Conservation (phyloP, 2,113 vertebrate genomes). For the Hypomesus transpacificus region DNA sequence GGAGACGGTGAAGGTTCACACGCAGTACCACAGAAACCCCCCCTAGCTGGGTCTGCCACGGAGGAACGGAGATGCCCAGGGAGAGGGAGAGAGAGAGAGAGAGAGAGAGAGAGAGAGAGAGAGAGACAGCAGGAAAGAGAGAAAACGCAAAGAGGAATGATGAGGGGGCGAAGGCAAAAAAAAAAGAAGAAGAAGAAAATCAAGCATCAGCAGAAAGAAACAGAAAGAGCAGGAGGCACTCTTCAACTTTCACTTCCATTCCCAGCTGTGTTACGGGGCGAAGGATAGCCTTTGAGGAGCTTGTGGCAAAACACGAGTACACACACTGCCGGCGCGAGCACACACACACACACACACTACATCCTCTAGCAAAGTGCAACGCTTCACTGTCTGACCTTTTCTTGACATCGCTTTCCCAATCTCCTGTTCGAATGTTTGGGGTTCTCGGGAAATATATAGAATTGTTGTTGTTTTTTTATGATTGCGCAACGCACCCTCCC, state of each 20-base stretch:
- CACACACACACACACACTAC: constrained; percentile 9
- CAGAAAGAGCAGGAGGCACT: constrained; percentile 35
- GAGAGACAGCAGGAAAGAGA: neutral
- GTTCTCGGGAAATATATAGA: no score
- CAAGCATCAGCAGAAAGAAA: constrained; percentile 33
- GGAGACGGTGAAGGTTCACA: constrained; percentile 63
- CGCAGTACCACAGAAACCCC: constrained; percentile 61
- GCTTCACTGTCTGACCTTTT: constrained; percentile 42
- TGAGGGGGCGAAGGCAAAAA: neutral
- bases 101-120: constrained; percentile 18
- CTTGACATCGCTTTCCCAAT: constrained; percentile 26
- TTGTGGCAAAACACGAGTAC: constrained; percentile 47
- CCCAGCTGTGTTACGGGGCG: constrained; percentile 50
- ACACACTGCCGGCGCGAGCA: constrained; percentile 24
- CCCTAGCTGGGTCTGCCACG: constrained; percentile 63
- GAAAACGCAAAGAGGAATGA: constrained; percentile 16
- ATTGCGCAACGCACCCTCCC: constrained; percentile 40
- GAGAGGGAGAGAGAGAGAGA: constrained; percentile 56
- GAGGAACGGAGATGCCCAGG: constrained; percentile 69
- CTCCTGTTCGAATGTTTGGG: constrained; percentile 23
- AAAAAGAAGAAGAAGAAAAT: constrained; percentile 27
- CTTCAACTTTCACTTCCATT: constrained; percentile 51
- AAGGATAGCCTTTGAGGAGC: constrained; percentile 51
- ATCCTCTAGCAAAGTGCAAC: constrained; percentile 31
- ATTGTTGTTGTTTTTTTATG: constrained; percentile 42